Base-by-base conservation (phyloP, 1,140 invertebrate genomes). In the Littorina saxatilis region DNA sequence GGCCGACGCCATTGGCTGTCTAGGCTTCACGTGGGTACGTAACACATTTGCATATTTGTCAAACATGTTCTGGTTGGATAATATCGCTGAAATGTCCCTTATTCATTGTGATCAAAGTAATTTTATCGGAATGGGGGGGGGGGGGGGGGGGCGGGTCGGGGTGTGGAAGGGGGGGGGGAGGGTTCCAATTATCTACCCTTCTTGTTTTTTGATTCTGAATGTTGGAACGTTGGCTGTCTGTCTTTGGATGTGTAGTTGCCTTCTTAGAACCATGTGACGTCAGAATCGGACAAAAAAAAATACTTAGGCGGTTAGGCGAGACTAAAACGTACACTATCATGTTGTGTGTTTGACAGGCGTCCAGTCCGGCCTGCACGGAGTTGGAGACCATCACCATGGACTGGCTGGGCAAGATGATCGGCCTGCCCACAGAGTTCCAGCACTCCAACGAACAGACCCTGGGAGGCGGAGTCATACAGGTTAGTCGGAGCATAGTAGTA, bases 391-490 rank as follows among this genome's bases (percentile, higher is more conserved):
- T 94, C 23, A 92, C 94, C 0, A 93, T 94, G 91, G 93, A 94
- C 83, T 94, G 94, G 94, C 81, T 94, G 39, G 93, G 92, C 0
- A 93, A 94, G 9, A 93, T 94, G 93, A 94, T 94, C 58, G 94
- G 94, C 0, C 88, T 94, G 23, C 94, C 94, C 0, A 81, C 89
- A 29, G 91, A 92, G 43, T 94, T 94, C 85, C 90, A 94, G 7
- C 94, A 94, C 79, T 91, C 92, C 50, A 93, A 93, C 81, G 85
- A 87, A 80, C 89, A 90, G 68, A 92, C 87, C 0, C 85, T 87
- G 85, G 93, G 92, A 40, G 94, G 94, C n/a, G 94, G 94, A 47
- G 94, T 95, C 9, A 94, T 94, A 83, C 94, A 95, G 90, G 94
- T 94, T 79, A 58, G 78, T 52, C n/a, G n/a, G n/a, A n/a, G n/a